phyloP scores from a whole-genome alignment of 2,113 vertebrate species.

The Vireo altiloquus region DNA sequence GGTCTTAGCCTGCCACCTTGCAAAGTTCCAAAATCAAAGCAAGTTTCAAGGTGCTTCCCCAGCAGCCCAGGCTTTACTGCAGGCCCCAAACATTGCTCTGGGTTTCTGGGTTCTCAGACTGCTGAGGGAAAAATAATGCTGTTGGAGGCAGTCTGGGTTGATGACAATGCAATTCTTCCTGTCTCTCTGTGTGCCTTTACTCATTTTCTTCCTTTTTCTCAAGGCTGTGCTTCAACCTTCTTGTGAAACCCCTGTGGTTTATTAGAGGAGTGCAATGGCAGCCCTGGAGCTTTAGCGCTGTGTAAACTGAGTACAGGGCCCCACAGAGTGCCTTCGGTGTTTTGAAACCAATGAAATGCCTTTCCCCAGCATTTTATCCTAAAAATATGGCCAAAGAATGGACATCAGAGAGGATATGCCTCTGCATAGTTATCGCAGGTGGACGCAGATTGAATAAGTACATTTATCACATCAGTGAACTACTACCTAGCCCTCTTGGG shows the following conservation, averaged over 20 bases:
- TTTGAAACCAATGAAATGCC: background rate
- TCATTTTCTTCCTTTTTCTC: constrained; percentile 12
- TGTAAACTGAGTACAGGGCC: background rate
- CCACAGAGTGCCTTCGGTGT: background rate
- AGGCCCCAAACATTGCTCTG: rapidly evolving
- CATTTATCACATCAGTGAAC: background rate
- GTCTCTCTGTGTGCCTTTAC: background rate
- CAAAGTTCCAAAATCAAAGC: background rate
- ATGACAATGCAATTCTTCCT: background rate
- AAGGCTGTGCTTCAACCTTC: background rate
- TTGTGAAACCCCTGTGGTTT: constrained; percentile 16
- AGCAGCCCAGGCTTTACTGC: background rate
- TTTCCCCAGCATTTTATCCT: background rate
- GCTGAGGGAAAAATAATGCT: background rate
- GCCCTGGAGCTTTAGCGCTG: background rate
- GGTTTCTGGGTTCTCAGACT: background rate
- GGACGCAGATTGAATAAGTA: background rate
- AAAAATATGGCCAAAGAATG: background rate
- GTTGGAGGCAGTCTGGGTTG: background rate
- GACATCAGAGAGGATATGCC: background rate
- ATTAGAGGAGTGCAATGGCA: background rate
- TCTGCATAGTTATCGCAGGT: background rate
- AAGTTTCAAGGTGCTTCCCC: background rate
- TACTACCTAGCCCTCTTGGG: background rate
- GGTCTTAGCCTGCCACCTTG: background rate